These are phyloP conservation scores for Amphipoea oculea DNA, from an alignment of 2,888 invertebrate species.

Conservation along the genomic window DNA sequence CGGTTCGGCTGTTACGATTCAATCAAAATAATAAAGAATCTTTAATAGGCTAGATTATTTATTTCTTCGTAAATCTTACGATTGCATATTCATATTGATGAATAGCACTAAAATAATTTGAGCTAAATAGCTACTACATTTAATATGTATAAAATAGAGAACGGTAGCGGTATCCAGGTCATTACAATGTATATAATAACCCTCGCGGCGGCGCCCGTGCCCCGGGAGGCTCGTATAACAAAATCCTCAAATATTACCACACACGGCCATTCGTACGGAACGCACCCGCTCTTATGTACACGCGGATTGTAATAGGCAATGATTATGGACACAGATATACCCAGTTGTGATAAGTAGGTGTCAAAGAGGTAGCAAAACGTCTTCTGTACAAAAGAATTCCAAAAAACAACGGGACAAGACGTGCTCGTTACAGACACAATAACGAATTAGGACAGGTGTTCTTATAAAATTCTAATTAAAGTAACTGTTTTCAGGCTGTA, in stretches of 20 bases:
- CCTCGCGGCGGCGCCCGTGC: slow-evolving; percentile 1
- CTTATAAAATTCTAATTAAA: background rate
- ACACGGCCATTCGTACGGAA: background rate
- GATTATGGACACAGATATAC: background rate
- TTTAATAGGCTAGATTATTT: no score
- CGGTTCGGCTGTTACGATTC: no score
- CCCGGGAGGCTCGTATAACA: slow-evolving; percentile 38
- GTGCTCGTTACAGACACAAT: background rate
- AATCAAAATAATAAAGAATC: background rate
- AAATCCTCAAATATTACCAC: slow-evolving; percentile 37
- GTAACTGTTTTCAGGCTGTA: background rate
- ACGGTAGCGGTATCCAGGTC: slow-evolving; percentile 22
- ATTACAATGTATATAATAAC: slow-evolving; percentile 30
- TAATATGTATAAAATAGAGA: background rate
- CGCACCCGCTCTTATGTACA: background rate
- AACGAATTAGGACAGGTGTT: background rate
- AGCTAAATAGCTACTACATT: background rate
- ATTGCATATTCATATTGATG: background rate
- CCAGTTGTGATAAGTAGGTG: background rate
- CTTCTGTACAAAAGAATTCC: background rate
- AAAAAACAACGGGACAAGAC: background rate
- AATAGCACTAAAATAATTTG: background rate
- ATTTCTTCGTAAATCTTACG: background rate
- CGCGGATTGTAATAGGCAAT: background rate
- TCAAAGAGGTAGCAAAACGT: background rate